These are phyloP conservation scores for Cheilosia vernalis DNA, from an alignment of 2,888 invertebrate genomes.

Conservation along the genomic window DNA sequence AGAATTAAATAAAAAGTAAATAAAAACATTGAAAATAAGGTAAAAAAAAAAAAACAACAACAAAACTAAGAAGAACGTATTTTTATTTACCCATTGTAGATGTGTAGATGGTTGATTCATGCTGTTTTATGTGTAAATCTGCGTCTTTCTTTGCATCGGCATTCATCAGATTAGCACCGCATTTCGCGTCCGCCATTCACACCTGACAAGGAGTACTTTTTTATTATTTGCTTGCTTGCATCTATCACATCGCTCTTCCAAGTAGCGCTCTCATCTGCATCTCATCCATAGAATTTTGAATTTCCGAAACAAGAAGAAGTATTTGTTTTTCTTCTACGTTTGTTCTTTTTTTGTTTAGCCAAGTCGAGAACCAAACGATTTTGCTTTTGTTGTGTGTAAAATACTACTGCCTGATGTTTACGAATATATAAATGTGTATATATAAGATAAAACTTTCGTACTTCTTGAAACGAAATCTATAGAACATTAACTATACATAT, in stretches of 20 bases:
- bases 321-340: background rate
- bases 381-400: conserved; percentile 57
- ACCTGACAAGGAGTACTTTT: background rate
- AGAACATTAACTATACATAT: conserved; percentile 7
- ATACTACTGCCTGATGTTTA: conserved; percentile 74
- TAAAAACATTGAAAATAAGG: conserved; percentile 77
- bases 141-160: background rate
- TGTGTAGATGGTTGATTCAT: conserved; percentile 30
- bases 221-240: conserved; percentile 11
- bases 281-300: background rate
- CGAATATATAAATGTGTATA: conserved; percentile 68
- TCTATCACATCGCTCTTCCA: background rate
- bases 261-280: background rate
- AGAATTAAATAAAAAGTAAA: conserved; percentile 83
- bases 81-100: conserved; percentile 52
- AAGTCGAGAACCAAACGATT: conserved; percentile 64
- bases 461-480: conserved; percentile 60
- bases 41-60: conserved; percentile 61
- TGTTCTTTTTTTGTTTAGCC: conserved; percentile 4
- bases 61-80: conserved; percentile 61
- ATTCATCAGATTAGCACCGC: conserved; percentile 3
- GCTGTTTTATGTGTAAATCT: conserved; percentile 12
- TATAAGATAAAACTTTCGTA: conserved; percentile 67
- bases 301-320: background rate
- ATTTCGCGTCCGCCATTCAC: background rate